A percentile compares a stretch with the other conserved stretches of the same genome.
These are phyloP conservation scores for Neoscelio sp. DNA, from an alignment of 2,888 invertebrate genomes.

Conservation along the genomic window DNA sequence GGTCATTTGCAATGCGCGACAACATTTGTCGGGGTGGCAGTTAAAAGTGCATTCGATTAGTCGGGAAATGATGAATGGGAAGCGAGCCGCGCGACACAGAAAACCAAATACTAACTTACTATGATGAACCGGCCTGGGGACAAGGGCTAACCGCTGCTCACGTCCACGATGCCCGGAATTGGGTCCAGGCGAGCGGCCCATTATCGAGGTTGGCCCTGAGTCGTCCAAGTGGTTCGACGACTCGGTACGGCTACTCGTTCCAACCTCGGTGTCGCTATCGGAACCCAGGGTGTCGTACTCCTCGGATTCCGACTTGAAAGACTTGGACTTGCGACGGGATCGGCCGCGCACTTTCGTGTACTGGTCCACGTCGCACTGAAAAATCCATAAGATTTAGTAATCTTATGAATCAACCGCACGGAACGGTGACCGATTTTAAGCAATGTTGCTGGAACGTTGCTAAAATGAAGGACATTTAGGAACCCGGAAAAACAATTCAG, in stretches of 20 bases:
- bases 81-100: slow-evolving; percentile 75
- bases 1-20: slow-evolving; percentile 78
- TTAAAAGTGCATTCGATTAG: slow-evolving; percentile 58
- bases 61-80: slow-evolving; percentile 58
- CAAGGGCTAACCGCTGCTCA: slow-evolving; percentile 84
- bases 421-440: not conserved
- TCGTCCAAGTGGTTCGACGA: slow-evolving; percentile 84
- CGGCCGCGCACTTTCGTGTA: slow-evolving; percentile 81
- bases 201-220: slow-evolving; percentile 80
- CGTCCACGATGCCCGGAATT: slow-evolving; percentile 82
- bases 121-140: slow-evolving; percentile 84
- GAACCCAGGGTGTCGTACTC: slow-evolving; percentile 85
- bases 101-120: slow-evolving; percentile 86
- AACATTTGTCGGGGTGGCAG: slow-evolving; percentile 36
- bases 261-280: slow-evolving; percentile 84
- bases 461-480: too few relatives aligned
- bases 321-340: slow-evolving; percentile 84
- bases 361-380: slow-evolving; percentile 80
- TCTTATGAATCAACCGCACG: slow-evolving; percentile 50
- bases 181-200: slow-evolving; percentile 79
- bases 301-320: slow-evolving; percentile 85
- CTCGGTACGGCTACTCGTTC: slow-evolving; percentile 84
- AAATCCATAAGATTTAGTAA: slow-evolving; percentile 59
- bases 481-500: too few relatives aligned
- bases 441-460: not conserved